Conservation (phyloP, 2,113 vertebrate genomes). For the Pelecanus crispus region DNA sequence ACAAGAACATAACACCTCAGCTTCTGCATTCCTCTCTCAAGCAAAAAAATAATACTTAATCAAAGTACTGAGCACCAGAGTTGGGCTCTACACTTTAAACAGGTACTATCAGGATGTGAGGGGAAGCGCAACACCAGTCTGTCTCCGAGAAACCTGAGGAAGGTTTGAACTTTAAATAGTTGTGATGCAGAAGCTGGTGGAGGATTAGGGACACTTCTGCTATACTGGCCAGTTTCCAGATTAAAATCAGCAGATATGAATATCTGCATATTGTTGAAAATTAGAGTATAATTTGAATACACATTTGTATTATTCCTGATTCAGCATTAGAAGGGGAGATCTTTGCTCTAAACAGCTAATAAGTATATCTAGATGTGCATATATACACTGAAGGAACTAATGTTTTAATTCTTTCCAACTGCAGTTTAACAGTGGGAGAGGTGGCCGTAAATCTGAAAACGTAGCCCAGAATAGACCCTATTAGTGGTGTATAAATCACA, state of each 20-base stretch:
- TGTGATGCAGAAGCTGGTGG: neutral
- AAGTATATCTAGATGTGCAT: neutral
- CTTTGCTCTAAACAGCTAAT: neutral
- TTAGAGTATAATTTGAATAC: neutral
- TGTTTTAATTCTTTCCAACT: neutral
- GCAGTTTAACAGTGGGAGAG: neutral
- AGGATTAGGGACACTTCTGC: neutral
- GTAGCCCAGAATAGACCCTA: neutral
- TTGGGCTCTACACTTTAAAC: neutral
- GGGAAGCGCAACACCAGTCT: neutral
- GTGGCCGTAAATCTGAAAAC: constrained; percentile 28
- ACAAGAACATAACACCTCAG: neutral
- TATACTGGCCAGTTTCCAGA: neutral
- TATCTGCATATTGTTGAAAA: neutral
- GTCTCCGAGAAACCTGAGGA: neutral
- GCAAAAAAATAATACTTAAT: neutral
- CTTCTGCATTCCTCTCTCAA: neutral
- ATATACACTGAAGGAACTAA: neutral
- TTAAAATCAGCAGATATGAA: neutral
- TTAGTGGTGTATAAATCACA: constrained; percentile 21
- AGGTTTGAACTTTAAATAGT: neutral
- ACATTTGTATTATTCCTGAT: neutral
- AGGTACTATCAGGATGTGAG: neutral
- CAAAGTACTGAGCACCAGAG: neutral
- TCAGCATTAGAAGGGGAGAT: neutral